Conservation (phyloP, 1,140 invertebrate genomes). For the Pachypeltis micranthus region DNA sequence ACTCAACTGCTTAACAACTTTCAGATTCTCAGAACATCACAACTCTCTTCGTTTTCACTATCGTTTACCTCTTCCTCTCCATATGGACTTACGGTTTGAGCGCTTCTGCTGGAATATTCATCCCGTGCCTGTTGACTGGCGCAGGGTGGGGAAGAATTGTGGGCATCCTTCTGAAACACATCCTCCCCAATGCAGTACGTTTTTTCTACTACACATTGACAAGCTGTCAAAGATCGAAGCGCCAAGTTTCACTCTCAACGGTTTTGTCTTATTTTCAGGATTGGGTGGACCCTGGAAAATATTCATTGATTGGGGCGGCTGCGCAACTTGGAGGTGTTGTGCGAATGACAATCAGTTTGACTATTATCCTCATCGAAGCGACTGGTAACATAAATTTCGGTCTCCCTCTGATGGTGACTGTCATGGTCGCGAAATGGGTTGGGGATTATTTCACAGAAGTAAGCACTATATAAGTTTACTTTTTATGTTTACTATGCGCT, state of each 20-base stretch:
- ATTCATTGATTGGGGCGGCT: conserved; percentile 90
- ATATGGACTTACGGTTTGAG: conserved; percentile 89
- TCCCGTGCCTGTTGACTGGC: conserved; percentile 87
- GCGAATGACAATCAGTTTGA: conserved; percentile 91
- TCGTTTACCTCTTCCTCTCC: conserved; percentile 80
- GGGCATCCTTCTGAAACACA: conserved; percentile 35
- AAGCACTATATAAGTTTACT: no score
- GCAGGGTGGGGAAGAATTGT: conserved; percentile 91
- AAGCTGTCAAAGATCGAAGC: neutral
- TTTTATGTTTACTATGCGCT: no score
- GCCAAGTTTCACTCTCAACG: no score
- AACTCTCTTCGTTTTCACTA: conserved; percentile 72
- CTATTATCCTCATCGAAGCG: conserved; percentile 92
- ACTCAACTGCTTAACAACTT: no score
- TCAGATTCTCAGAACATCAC: conserved; percentile 69
- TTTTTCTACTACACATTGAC: no score
- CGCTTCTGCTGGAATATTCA: conserved; percentile 91
- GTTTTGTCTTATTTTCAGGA: conserved; percentile 39
- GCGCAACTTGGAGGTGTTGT: conserved; percentile 93
- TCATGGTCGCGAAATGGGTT: conserved; percentile 93
- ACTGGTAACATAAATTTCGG: conserved; percentile 92
- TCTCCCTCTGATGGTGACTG: conserved; percentile 72
- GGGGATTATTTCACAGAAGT: conserved; percentile 96
- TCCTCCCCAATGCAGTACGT: conserved; percentile 27
- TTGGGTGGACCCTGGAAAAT: conserved; percentile 77